Evolutionary conservation across 2,888 invertebrate genomes (phyloP).

Genomic region (Drosophila ustulata): DNA sequence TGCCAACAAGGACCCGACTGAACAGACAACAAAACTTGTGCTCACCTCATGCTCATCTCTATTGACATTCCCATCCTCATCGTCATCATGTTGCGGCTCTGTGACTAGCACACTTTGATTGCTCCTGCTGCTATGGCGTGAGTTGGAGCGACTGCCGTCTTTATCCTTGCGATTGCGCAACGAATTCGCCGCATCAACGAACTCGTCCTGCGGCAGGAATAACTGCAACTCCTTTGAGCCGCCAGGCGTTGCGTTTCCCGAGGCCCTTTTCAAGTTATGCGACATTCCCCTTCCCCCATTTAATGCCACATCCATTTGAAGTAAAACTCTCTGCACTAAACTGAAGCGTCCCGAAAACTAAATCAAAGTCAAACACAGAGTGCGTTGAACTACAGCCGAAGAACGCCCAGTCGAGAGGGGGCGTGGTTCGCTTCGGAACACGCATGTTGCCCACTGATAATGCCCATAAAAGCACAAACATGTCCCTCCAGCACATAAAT

Average conservation of each 20-base stretch:
- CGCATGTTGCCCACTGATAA: slow-evolving; percentile 52
- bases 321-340: slow-evolving; percentile 36
- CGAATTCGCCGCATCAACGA: slow-evolving; percentile 21
- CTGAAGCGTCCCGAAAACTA: slow-evolving; percentile 1
- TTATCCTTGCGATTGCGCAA: slow-evolving; percentile 53
- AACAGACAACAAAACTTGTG: background rate
- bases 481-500: slow-evolving; percentile 53
- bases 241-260: background rate
- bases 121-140: slow-evolving; percentile 6
- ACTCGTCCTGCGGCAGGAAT: slow-evolving; percentile 19
- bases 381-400: slow-evolving; percentile 38
- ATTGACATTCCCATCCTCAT: slow-evolving; percentile 1
- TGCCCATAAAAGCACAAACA: slow-evolving; percentile 51
- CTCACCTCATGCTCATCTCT: slow-evolving; percentile 20
- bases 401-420: slow-evolving; percentile 7
- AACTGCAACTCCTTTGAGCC: slow-evolving; percentile 11
- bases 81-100: background rate
- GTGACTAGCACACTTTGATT: slow-evolving; percentile 19
- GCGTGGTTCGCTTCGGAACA: slow-evolving; percentile 5
- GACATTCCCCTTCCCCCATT: slow-evolving; percentile 32
- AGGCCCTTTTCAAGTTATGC: slow-evolving; percentile 17
- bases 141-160: slow-evolving; percentile 14
- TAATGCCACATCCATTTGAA: slow-evolving; percentile 36
- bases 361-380: slow-evolving; percentile 19
- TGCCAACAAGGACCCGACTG: slow-evolving; percentile 7